phyloP scores from a whole-genome alignment of 2,888 invertebrate genomes.

The Caenorhabditis sp. region DNA sequence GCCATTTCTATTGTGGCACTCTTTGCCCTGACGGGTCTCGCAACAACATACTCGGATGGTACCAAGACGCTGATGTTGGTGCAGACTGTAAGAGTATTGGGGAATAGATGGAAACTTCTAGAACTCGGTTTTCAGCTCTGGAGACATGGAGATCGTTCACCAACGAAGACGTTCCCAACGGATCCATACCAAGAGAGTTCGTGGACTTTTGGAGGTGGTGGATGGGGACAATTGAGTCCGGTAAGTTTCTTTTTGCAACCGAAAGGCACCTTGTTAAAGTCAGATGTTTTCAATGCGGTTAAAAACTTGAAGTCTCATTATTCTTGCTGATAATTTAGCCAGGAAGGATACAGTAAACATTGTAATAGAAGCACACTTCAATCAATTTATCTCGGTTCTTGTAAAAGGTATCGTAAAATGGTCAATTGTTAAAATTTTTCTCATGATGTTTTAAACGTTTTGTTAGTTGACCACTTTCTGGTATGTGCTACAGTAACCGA shows the following conservation, averaged over 20 bases:
- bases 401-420: no score
- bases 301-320: background rate
- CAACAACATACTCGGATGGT: conserved; percentile 41
- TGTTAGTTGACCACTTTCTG: no score
- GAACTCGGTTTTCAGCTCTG: conserved; percentile 66
- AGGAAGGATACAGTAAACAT: no score
- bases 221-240: conserved; percentile 74
- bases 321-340: no score
- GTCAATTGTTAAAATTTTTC: no score
- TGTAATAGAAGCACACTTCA: no score
- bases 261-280: no score
- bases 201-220: conserved; percentile 75
- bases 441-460: no score
- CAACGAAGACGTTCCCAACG: conserved; percentile 69
- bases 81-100: conserved; percentile 25
- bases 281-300: no score
- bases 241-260: conserved; percentile 47
- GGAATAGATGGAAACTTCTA: background rate
- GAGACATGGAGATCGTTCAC: conserved; percentile 79
- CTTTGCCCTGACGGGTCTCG: conserved; percentile 9
- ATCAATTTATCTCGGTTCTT: no score
- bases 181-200: conserved; percentile 67
- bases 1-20: conserved; percentile 20
- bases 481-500: no score
- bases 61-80: conserved; percentile 57